These are phyloP conservation scores for Nipponia nippon DNA, from an alignment of 2,113 vertebrate species.

Conservation along the genomic window DNA sequence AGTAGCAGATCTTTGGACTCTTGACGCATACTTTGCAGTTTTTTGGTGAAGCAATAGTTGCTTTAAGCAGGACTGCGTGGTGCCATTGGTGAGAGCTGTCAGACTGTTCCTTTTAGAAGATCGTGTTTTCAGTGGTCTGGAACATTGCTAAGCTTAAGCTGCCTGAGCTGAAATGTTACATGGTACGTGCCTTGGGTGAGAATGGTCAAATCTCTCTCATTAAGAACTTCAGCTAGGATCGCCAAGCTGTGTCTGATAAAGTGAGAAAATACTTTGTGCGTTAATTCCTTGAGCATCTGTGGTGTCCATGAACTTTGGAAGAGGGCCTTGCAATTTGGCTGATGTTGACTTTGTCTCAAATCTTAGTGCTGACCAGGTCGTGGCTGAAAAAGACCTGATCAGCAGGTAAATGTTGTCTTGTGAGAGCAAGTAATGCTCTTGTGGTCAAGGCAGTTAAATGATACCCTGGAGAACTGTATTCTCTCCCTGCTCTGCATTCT, in stretches of 20 bases:
- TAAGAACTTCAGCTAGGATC: not conserved
- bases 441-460: not conserved
- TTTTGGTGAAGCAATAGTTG: not conserved
- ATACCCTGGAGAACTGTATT: not conserved
- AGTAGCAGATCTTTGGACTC: not conserved
- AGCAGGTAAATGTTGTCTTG: not conserved
- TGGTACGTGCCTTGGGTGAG: not conserved
- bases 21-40: not conserved
- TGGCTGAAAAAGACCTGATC: not conserved
- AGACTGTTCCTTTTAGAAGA: not conserved
- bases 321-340: not conserved
- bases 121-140: rapidly evolving
- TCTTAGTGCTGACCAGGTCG: not conserved
- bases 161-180: not conserved
- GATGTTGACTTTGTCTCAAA: not conserved
- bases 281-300: not conserved
- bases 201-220: not conserved
- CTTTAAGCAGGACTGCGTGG: not conserved
- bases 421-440: not conserved
- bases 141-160: not conserved
- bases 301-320: not conserved
- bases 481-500: not conserved
- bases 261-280: not conserved
- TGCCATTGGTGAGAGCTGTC: not conserved
- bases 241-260: not conserved